Percentiles rank a stretch among this genome's conserved stretches.
These are phyloP conservation scores for Heteronetta atricapilla DNA, from an alignment of 2,113 vertebrate species.

Conservation along the genomic window DNA sequence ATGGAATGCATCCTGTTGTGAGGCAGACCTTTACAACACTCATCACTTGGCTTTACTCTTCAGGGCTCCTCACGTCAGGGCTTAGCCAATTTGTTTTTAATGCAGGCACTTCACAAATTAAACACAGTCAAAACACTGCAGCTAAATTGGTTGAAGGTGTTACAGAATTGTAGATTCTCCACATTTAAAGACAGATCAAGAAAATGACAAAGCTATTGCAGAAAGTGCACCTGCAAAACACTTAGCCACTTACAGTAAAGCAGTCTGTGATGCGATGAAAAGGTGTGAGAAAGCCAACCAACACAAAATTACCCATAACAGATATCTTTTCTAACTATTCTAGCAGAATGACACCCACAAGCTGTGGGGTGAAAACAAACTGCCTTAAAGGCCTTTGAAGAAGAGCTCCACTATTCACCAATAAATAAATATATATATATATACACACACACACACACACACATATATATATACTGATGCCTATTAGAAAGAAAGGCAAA, in stretches of 20 bases:
- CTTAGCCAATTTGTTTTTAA: not conserved
- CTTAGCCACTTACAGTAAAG: not conserved
- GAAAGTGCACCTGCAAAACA: not conserved
- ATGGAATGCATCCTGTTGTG: not conserved
- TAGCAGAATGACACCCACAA: not conserved
- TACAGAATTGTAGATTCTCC: not conserved
- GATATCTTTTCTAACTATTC: not conserved
- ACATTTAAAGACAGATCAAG: not conserved
- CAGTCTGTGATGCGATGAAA: not conserved
- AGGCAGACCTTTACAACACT: not conserved
- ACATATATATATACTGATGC: not conserved
- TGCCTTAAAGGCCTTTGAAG: not conserved
- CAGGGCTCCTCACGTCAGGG: accelerated
- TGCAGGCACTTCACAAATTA: not conserved
- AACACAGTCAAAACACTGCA: not conserved
- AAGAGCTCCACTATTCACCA: not conserved
- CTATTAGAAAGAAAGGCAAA: not conserved
- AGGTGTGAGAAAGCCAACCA: not conserved
- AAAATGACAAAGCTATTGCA: not conserved
- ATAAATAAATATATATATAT: not conserved
- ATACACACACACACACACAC: too few species aligned
- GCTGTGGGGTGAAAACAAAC: not conserved
- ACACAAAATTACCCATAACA: not conserved
- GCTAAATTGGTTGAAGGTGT: not conserved
- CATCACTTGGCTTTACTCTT: not conserved